These are phyloP conservation scores for Triplophysa bombifrons DNA, from an alignment of 2,797 vertebrate genomes.

Conservation along the genomic window DNA sequence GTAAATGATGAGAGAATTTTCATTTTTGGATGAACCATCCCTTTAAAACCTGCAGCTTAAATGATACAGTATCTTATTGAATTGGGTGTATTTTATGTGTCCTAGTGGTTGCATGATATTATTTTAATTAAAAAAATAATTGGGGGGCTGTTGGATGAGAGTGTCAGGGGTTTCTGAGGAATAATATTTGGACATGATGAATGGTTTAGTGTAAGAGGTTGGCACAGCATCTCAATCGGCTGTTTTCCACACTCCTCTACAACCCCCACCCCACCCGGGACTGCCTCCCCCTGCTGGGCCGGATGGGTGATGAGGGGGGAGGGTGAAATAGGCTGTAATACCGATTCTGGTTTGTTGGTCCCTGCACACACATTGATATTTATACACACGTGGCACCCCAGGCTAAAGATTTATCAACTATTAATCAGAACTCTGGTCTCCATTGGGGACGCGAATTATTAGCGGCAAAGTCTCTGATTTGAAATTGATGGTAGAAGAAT, in stretches of 20 bases:
- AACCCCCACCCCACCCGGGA: background rate
- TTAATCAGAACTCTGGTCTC: conserved; percentile 66
- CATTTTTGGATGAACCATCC: too few species aligned
- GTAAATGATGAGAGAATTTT: too few species aligned
- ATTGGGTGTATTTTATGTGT: background rate
- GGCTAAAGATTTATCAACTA: conserved; percentile 73
- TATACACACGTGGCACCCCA: conserved; percentile 33
- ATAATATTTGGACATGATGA: conserved; percentile 39
- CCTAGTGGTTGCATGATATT: background rate
- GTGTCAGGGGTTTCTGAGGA: background rate
- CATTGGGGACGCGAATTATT: conserved; percentile 42
- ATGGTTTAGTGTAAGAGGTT: conserved; percentile 41
- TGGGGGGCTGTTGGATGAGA: conserved; percentile 19
- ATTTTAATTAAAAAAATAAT: background rate
- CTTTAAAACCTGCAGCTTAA: too few species aligned
- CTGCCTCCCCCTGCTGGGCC: conserved; percentile 57
- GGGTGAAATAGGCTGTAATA: conserved; percentile 44
- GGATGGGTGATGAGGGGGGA: conserved; percentile 33
- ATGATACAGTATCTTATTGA: too few species aligned
- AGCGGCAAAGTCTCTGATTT: conserved; percentile 33
- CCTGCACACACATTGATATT: conserved; percentile 54
- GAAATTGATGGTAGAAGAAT: conserved; percentile 50
- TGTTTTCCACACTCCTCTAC: background rate
- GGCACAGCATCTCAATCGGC: conserved; percentile 31
- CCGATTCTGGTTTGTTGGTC: conserved; percentile 66